Evolutionary conservation across 2,797 vertebrate species (phyloP).

Genomic region (Steatocranus sp.): DNA sequence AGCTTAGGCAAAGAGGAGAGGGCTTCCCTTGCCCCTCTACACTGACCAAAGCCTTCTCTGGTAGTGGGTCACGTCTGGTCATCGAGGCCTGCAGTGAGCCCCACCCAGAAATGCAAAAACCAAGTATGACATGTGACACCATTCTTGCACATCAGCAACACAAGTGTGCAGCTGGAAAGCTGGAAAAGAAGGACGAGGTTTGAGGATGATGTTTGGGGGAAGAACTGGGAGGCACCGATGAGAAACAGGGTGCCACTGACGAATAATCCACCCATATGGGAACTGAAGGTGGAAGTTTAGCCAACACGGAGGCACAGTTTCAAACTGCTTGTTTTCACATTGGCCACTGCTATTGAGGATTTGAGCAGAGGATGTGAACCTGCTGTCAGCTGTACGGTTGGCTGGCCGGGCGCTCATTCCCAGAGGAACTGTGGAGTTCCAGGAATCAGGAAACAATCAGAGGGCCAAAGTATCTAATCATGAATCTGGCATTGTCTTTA

Average conservation of each 20-base stretch:
- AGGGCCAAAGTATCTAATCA: slow-evolving; percentile 25
- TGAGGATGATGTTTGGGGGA: background rate
- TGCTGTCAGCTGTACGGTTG: slow-evolving; percentile 67
- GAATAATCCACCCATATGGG: background rate
- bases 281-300: slow-evolving; percentile 40
- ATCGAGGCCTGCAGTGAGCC: slow-evolving; percentile 39
- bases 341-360: slow-evolving; percentile 25
- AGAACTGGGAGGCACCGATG: background rate
- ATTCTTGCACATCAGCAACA: slow-evolving; percentile 41
- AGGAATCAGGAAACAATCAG: slow-evolving; percentile 48
- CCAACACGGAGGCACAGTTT: slow-evolving; percentile 54
- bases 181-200: slow-evolving; percentile 12
- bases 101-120: slow-evolving; percentile 26
- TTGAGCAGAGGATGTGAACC: slow-evolving; percentile 67
- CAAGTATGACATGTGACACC: slow-evolving; percentile 40
- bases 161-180: slow-evolving; percentile 43
- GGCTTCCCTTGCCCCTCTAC: slow-evolving; percentile 5
- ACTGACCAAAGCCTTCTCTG: slow-evolving; percentile 35
- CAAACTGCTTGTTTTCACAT: slow-evolving; percentile 38
- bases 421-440: slow-evolving; percentile 27
- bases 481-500: slow-evolving; percentile 4
- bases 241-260: background rate
- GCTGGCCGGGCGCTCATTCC: slow-evolving; percentile 34
- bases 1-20: slow-evolving; percentile 28
- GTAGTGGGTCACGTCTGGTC: slow-evolving; percentile 10